Evolutionary conservation across 1,140 invertebrate species (phyloP), one percentile per base, ranked within the genome.

Genomic region (Drosophila virilis): DNA sequence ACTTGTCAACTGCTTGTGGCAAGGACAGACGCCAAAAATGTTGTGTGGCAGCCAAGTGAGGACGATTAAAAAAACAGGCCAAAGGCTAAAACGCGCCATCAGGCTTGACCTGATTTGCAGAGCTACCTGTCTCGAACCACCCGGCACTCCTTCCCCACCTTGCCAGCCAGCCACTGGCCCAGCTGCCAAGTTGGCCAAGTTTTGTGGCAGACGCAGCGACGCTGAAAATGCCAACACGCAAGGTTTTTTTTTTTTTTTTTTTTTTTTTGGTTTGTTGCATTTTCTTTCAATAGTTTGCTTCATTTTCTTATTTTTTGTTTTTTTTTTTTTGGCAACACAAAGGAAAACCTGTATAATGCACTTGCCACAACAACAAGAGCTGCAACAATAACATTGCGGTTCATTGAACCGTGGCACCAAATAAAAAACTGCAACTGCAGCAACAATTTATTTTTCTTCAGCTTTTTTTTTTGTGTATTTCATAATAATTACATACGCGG

Each of bases 311-410:
- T 40, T 55, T 43, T 78, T 45, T 32, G 37, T 55, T 43, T 78
- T 12, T 61, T 17, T 46, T 1, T 57, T 54, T 42, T 84, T 88
- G 83, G 79, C 84, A 80, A 69, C 84, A 79, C 74, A 88, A 88
- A 69, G 80, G 70, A 83, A 88, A 88, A 88, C 80, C 80, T 84
- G 84, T 88, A 84, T 73, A 72, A 45, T 89, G 77, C 84, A 88
- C 84, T 88, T 88, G 84, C 84, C 84, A 89, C 84, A 88, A 77
- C 40, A 74, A 54, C 72, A 71, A 60, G 1, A 6, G 5, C 10
- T 10, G 22, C 72, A 58, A 59, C 46, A 74, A 69, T 67, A 83
- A 71, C 74, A 77, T 15, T 58, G 38, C 42, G 61, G 83, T 68
- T 88, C 83, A 88, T 57, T 89, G 83, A 88, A 88, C 83, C 40